These are phyloP conservation scores for Drosophila kanapiae DNA, from an alignment of 1,140 invertebrate genomes.

Conservation along the genomic window DNA sequence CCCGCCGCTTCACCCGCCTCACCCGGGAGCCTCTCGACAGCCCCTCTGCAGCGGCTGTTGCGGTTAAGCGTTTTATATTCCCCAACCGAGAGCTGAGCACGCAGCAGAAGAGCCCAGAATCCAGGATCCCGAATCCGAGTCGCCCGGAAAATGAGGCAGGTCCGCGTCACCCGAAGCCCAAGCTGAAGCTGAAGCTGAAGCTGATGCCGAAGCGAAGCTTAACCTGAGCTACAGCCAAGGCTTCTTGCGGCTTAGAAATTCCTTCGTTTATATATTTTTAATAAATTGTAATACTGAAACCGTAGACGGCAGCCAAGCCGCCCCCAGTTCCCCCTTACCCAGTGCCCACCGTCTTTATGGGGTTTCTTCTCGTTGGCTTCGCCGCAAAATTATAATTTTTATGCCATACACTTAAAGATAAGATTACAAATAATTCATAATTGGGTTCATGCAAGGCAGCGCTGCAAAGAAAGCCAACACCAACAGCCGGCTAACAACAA, in stretches of 20 bases:
- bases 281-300: slow-evolving; percentile 82
- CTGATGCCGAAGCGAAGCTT: neutral
- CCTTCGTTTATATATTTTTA: slow-evolving; percentile 78
- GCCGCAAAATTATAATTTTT: slow-evolving; percentile 76
- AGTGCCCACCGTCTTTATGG: slow-evolving; percentile 42
- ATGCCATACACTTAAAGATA: slow-evolving; percentile 78
- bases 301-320: slow-evolving; percentile 52
- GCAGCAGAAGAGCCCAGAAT: slow-evolving; percentile 21
- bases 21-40: neutral
- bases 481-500: slow-evolving; percentile 53
- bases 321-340: neutral
- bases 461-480: slow-evolving; percentile 35
- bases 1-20: neutral
- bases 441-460: slow-evolving; percentile 64
- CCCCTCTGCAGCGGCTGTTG: slow-evolving; percentile 34
- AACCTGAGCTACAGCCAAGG: slow-evolving; percentile 41
- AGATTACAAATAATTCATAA: slow-evolving; percentile 80
- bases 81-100: slow-evolving; percentile 33
- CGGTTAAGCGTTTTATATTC: slow-evolving; percentile 72
- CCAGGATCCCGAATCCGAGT: slow-evolving; percentile 9
- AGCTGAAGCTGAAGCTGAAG: neutral
- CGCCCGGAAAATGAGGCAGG: slow-evolving; percentile 26
- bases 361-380: slow-evolving; percentile 55
- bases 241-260: slow-evolving; percentile 64
- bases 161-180: slow-evolving; percentile 16